These are phyloP conservation scores for Seriola aureovittata DNA, from an alignment of 2,113 vertebrate species.

Conservation along the genomic window DNA sequence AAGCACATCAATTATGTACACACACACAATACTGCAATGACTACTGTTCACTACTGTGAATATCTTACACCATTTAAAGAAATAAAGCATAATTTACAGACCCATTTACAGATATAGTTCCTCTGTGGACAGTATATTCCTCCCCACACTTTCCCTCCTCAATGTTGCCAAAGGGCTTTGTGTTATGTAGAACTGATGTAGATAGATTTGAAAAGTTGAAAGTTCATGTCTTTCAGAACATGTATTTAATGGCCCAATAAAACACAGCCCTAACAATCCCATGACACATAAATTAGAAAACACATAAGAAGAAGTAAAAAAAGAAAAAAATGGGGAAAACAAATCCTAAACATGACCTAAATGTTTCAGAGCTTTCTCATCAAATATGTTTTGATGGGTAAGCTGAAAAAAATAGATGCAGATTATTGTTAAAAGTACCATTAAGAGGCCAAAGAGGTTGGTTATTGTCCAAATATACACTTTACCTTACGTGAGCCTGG, in stretches of 20 bases:
- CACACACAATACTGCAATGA: not conserved
- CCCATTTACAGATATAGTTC: not conserved
- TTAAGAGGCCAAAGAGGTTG: not conserved
- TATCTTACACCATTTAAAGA: slow-evolving; percentile 28
- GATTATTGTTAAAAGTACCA: not conserved
- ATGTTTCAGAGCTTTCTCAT: not conserved
- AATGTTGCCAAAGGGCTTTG: not conserved
- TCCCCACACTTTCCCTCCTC: not conserved
- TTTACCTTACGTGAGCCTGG: not conserved
- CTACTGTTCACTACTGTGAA: slow-evolving; percentile 2
- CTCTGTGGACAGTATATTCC: not conserved
- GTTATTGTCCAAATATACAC: not conserved
- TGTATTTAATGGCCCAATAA: not conserved
- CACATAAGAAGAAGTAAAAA: not conserved
- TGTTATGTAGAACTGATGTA: not conserved
- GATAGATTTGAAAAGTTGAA: not conserved
- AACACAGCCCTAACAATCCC: not conserved
- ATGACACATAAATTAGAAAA: not conserved
- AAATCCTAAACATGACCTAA: not conserved
- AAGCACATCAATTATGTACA: slow-evolving; percentile 6
- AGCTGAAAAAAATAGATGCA: not conserved
- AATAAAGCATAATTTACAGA: slow-evolving; percentile 22
- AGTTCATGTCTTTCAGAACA: slow-evolving; percentile 4
- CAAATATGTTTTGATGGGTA: not conserved
- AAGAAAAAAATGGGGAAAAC: not conserved